These are phyloP conservation scores for Frieseomelitta varia DNA, from an alignment of 1,140 invertebrate species.

Conservation along the genomic window DNA sequence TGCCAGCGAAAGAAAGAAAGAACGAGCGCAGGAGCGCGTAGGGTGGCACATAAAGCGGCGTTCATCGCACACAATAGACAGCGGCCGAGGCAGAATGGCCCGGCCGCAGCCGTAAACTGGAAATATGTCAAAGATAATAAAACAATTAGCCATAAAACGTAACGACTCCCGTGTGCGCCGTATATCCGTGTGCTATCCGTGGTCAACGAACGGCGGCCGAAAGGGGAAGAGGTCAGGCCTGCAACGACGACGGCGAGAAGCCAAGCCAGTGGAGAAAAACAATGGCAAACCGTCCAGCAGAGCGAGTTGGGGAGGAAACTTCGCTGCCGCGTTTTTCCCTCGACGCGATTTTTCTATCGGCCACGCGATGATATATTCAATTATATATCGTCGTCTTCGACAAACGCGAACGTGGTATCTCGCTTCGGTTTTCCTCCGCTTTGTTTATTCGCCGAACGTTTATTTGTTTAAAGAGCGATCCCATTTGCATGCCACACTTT, in stretches of 20 bases:
- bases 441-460: neutral
- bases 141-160: slow-evolving; percentile 83
- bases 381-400: too few relatives aligned
- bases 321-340: neutral
- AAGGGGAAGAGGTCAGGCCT: slow-evolving; percentile 51
- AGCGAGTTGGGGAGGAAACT: neutral
- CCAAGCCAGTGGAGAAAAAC: slow-evolving; percentile 61
- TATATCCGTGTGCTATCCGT: slow-evolving; percentile 69
- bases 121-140: slow-evolving; percentile 84
- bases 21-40: neutral
- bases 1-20: neutral
- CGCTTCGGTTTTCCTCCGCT: neutral
- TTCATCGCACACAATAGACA: slow-evolving; percentile 80
- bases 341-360: too few relatives aligned
- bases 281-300: slow-evolving; percentile 34
- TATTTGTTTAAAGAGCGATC: too few relatives aligned
- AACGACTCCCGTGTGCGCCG: slow-evolving; percentile 80
- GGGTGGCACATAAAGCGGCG: slow-evolving; percentile 68
- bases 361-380: too few relatives aligned
- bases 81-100: slow-evolving; percentile 78
- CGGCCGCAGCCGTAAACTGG: slow-evolving; percentile 80
- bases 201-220: slow-evolving; percentile 53
- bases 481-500: too few relatives aligned
- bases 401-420: too few relatives aligned
- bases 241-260: slow-evolving; percentile 43